Percentiles rank a stretch among this genome's conserved stretches.
phyloP scores from a whole-genome alignment of 2,888 invertebrate species.

The Calliphora vomitoria region DNA sequence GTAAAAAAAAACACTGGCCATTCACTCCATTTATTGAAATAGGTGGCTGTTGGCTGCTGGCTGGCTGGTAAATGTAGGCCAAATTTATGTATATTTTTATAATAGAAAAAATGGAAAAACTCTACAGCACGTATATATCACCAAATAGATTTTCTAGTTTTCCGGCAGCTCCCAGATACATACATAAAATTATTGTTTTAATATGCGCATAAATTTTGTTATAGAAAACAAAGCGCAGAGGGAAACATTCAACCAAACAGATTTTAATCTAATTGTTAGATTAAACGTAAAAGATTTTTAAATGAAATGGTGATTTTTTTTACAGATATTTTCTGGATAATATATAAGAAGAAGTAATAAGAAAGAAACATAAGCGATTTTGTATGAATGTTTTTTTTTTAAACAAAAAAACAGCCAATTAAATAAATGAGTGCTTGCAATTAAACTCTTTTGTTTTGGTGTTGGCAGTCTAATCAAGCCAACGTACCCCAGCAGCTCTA shows the following conservation, averaged over 20 bases:
- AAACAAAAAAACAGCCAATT: conserved; percentile 50
- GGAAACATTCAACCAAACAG: conserved; percentile 32
- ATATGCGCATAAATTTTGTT: conserved; percentile 72
- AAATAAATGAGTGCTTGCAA: conserved; percentile 47
- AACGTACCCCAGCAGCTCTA: too few species aligned
- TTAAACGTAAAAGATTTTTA: conserved; percentile 38
- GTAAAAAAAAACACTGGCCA: conserved; percentile 35
- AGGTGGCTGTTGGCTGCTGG: conserved; percentile 17
- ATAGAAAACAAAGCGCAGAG: conserved; percentile 5
- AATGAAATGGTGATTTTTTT: conserved; percentile 43
- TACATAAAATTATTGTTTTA: conserved; percentile 71
- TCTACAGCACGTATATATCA: conserved; percentile 55
- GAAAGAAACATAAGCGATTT: too few species aligned
- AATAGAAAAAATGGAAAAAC: background rate
- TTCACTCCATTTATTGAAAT: conserved; percentile 65
- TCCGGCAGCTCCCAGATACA: conserved; percentile 71
- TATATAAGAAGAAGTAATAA: too few species aligned
- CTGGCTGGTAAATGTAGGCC: conserved; percentile 34
- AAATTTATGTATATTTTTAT: conserved; percentile 32
- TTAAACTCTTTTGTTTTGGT: conserved; percentile 63
- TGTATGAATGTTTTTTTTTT: background rate
- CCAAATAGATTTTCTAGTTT: conserved; percentile 65
- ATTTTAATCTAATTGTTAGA: conserved; percentile 69
- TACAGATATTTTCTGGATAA: background rate
- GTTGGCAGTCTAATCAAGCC: background rate